Evolutionary conservation across 2,797 vertebrate species (phyloP).

Genomic region (Myotis vivesi): DNA sequence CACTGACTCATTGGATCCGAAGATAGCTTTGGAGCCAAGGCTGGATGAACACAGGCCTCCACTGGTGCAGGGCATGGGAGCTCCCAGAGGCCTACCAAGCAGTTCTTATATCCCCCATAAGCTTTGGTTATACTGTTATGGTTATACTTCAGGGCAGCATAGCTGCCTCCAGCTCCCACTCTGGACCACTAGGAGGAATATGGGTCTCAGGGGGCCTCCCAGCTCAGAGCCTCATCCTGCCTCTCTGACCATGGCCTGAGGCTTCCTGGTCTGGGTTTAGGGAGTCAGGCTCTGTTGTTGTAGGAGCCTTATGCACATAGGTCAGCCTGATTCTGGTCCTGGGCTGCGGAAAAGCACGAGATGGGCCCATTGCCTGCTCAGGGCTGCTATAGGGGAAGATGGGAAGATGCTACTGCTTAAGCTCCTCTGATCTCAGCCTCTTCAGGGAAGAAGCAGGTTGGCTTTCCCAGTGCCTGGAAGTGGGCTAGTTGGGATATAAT

Average conservation of each 20-base stretch:
- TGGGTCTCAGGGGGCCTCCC: not conserved
- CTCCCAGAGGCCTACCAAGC: not conserved
- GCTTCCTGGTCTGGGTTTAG: not conserved
- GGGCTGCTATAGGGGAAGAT: not conserved
- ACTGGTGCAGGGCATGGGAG: too few species aligned
- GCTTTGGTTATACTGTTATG: not conserved
- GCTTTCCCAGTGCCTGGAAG: not conserved
- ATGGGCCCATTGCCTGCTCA: not conserved
- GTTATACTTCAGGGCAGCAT: too few species aligned
- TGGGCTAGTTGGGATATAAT: not conserved
- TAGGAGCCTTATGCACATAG: not conserved
- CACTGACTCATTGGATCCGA: not conserved
- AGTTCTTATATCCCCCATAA: not conserved
- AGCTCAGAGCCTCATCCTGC: not conserved
- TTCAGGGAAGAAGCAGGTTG: not conserved
- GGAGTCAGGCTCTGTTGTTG: not conserved
- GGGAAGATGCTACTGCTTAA: not conserved
- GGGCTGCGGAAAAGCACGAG: not conserved
- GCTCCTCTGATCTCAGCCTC: not conserved
- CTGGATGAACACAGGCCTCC: not conserved
- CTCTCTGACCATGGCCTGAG: not conserved
- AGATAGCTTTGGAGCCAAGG: not conserved
- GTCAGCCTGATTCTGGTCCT: not conserved
- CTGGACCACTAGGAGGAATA: not conserved
- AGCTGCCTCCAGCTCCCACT: not conserved